Evolutionary conservation across 2,113 vertebrate species (phyloP), one percentile per base, ranked within the genome.

Genomic region (Pelusios castaneus): DNA sequence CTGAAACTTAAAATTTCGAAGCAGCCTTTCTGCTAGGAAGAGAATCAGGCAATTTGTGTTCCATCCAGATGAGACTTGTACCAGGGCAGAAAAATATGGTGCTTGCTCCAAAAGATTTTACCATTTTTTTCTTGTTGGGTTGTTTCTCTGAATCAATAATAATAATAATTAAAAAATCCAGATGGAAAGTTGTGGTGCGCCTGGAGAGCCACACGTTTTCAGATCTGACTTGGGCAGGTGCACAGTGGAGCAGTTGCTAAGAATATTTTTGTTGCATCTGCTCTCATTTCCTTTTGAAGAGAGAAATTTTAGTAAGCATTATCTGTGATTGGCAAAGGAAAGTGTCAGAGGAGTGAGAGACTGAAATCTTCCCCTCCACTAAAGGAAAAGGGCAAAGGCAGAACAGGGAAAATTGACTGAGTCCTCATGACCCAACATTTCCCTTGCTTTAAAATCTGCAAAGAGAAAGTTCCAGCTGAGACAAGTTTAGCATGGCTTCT

Each of bases 371-470:
- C 14, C 51, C 51, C 16, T 52, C 51, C 51, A 52, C 51, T 52
- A 52, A 52, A 52, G 13, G 16, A 52, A 52, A 52, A 52, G 51
- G 51, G 51, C 51, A 52, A 52, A 52, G 51, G 51, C 51, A 52
- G 51, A 52, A 52, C 51, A 52, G 16, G 51, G 51, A 52, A 52
- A 52, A 52, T 52, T 52, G 16, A 16, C 51, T 52, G 27, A 84
- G 45, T 24, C 58, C 0, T 0, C 0, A 0, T 6, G 51, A 14
- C 2, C 6, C 67, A 43, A 81, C 2, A 0, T 73, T 82, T 14
- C 8, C 43, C 87, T 83, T 76, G 6, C 12, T 45, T 45, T 79
- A 86, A 91, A 87, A 80, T 14, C 55, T 41, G 51, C 22, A 80
- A 41, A 10, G 79, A 55, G 25, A n/a, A 55, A 41, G 24, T 54